phyloP scores from a whole-genome alignment of 2,888 invertebrate genomes.

The Andrena bucephala region DNA sequence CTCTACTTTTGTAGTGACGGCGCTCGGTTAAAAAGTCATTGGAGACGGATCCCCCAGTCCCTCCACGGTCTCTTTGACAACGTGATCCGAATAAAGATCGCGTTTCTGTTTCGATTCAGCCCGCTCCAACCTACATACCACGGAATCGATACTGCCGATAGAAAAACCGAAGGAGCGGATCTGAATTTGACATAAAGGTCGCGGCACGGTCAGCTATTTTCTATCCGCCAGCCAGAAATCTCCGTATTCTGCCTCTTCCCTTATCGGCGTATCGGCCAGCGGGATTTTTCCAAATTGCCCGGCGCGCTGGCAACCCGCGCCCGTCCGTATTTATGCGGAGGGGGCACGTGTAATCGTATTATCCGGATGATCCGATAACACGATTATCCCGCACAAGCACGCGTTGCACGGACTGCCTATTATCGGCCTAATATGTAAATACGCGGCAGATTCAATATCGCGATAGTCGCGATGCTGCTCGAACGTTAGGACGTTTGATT shows the following conservation, averaged over 20 bases:
- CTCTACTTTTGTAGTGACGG: background rate
- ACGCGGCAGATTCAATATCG: conserved; percentile 10
- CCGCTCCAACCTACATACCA: background rate
- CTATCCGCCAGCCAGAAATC: conserved; percentile 3
- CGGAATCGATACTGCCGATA: background rate
- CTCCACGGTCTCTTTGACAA: background rate
- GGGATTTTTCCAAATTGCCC: conserved; percentile 12
- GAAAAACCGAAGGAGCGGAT: background rate
- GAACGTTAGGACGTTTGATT: conserved; percentile 2
- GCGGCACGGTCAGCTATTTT: background rate
- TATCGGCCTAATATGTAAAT: conserved; percentile 40
- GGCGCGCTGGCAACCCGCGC: background rate
- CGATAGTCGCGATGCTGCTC: background rate
- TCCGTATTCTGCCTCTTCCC: background rate
- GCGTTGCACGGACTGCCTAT: conserved; percentile 18
- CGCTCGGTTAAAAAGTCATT: background rate
- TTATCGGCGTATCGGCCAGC: background rate
- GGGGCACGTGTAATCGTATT: conserved; percentile 43
- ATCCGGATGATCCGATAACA: conserved; percentile 56
- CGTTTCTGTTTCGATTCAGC: background rate
- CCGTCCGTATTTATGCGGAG: conserved; percentile 38
- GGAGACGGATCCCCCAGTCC: background rate
- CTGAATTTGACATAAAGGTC: conserved; percentile 9
- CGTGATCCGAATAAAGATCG: background rate
- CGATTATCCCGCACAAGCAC: conserved; percentile 44